A percentile compares a stretch with the other conserved stretches of the same genome.
Conservation (phyloP, 1,140 invertebrate genomes). For the Stratiolaelaps scimitus region DNA sequence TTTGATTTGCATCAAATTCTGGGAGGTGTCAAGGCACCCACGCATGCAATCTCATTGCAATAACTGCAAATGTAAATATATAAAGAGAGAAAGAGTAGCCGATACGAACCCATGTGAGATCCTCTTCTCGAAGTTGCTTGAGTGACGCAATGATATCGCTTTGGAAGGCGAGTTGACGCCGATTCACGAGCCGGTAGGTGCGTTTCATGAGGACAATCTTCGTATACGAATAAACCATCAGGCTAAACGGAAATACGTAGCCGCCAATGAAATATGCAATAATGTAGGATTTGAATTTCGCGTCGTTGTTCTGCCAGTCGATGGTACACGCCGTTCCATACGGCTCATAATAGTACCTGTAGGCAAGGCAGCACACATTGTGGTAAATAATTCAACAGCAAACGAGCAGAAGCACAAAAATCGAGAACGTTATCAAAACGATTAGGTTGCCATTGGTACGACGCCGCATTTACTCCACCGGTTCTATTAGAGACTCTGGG, state of each 20-base stretch:
- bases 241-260: conserved; percentile 32
- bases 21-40: no score
- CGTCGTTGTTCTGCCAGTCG: conserved; percentile 35
- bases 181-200: not conserved
- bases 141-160: conserved; percentile 9
- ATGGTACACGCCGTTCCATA: conserved; percentile 35
- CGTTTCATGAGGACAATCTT: conserved; percentile 8
- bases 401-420: no score
- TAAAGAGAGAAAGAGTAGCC: no score
- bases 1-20: no score
- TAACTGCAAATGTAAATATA: no score
- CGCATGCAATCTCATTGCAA: no score
- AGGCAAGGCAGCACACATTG: not conserved
- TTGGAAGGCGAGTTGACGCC: not conserved
- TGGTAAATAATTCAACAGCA: no score
- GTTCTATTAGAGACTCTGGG: no score
- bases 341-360: conserved; percentile 34
- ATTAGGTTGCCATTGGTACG: no score
- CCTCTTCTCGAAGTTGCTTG: conserved; percentile 8
- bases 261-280: conserved; percentile 34
- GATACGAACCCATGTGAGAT: conserved; percentile 6
- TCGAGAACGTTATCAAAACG: no score
- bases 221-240: conserved; percentile 29
- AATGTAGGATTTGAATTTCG: conserved; percentile 35
- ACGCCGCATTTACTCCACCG: no score